phyloP scores from a whole-genome alignment of 2,888 invertebrate genomes.

The Disparrhopalites patrizii region DNA sequence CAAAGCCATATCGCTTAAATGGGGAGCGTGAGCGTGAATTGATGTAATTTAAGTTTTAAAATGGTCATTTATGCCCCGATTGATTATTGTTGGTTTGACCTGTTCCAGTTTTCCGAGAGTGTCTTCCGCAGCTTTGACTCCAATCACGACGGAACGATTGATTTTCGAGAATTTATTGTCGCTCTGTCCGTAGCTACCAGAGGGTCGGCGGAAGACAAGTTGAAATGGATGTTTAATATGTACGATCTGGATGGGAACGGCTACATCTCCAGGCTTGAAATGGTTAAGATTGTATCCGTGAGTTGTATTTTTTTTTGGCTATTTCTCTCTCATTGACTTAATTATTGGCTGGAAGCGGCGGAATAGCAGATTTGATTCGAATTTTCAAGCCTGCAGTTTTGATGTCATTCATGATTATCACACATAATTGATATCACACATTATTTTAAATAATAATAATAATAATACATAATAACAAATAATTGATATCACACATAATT shows the following conservation, averaged over 20 bases:
- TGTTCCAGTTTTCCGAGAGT: conserved; percentile 87
- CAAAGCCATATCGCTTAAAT: too few relatives aligned
- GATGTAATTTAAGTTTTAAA: too few relatives aligned
- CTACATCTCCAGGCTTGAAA: conserved; percentile 95
- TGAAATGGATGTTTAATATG: conserved; percentile 99
- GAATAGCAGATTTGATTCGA: not conserved
- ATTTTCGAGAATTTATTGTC: conserved; percentile 96
- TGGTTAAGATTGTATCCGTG: conserved; percentile 98
- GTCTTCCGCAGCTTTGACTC: conserved; percentile 98
- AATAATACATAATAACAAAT: too few relatives aligned
- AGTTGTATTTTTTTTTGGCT: conserved; percentile 50
- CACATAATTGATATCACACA: too few relatives aligned
- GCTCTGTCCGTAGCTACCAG: conserved; percentile 97
- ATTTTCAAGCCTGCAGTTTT: not conserved
- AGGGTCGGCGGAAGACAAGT: conserved; percentile 94
- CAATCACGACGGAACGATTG: conserved; percentile 63
- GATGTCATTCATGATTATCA: not conserved
- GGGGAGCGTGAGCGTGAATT: too few relatives aligned
- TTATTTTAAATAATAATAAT: too few relatives aligned
- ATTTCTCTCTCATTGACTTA: not conserved
- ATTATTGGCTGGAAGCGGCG: not conserved
- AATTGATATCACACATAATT: too few relatives aligned
- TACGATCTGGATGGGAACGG: conserved; percentile 98
- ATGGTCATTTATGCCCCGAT: too few relatives aligned
- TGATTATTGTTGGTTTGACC: too few relatives aligned